Percentiles rank a stretch among this genome's conserved stretches.
Evolutionary conservation across 1,140 invertebrate species (phyloP).

Genomic region (Heliconius himera): DNA sequence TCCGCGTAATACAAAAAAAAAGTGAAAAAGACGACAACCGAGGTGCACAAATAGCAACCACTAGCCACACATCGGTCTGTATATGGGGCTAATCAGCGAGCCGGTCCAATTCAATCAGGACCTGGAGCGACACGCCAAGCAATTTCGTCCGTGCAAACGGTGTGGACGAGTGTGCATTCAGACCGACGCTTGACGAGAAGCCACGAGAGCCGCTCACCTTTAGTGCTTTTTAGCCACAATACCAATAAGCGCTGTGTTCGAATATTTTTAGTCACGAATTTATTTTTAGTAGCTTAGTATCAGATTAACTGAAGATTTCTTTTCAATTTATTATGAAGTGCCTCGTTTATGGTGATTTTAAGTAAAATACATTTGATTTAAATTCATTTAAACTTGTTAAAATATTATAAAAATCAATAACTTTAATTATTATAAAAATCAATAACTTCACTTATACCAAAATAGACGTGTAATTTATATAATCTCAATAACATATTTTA

Average conservation of each 20-base stretch:
- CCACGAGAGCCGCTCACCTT: constrained; percentile 54
- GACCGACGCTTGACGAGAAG: constrained; percentile 55
- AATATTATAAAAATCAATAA: too few species aligned
- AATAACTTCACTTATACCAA: too few species aligned
- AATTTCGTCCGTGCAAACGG: constrained; percentile 67
- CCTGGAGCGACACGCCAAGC: constrained; percentile 72
- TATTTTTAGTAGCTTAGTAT: background rate
- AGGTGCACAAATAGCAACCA: constrained; percentile 33
- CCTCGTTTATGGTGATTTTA: background rate
- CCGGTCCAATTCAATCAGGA: constrained; percentile 75
- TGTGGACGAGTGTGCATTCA: constrained; percentile 71
- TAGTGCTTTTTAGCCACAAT: constrained; percentile 52
- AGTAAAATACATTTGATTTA: background rate
- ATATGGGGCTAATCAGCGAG: constrained; percentile 67
- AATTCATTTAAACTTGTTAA: too few species aligned
- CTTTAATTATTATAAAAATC: too few species aligned
- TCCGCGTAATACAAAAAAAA: background rate
- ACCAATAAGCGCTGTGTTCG: constrained; percentile 43
- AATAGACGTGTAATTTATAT: background rate
- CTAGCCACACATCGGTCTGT: constrained; percentile 70
- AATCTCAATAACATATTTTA: background rate
- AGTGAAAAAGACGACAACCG: background rate
- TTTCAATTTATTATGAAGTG: background rate
- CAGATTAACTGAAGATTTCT: background rate
- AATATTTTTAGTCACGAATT: constrained; percentile 22